These are phyloP conservation scores for Hipposideros armiger DNA, from an alignment of 2,113 vertebrate species.

Conservation along the genomic window DNA sequence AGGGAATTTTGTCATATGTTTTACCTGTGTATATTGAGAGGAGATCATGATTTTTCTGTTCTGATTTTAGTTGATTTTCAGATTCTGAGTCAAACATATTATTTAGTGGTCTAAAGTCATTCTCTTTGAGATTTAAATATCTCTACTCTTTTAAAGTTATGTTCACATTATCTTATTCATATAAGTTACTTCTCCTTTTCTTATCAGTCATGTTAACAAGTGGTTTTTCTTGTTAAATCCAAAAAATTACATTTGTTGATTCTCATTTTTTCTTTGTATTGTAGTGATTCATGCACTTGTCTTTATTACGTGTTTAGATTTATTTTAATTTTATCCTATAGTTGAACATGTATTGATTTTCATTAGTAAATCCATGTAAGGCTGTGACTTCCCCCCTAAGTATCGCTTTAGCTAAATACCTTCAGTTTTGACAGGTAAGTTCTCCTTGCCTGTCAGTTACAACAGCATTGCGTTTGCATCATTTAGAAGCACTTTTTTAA, in stretches of 20 bases:
- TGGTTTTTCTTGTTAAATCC: background rate
- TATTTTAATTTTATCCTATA: background rate
- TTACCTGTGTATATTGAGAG: fast-evolving
- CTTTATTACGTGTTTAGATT: background rate
- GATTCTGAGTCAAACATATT: background rate
- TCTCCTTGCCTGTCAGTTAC: background rate
- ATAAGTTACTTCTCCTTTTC: background rate
- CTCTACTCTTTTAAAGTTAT: background rate
- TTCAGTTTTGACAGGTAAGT: fast-evolving
- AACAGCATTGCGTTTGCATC: fast-evolving
- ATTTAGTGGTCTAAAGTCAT: background rate
- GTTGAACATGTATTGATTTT: background rate
- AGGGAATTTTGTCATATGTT: fast-evolving
- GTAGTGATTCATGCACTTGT: background rate
- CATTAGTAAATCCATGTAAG: background rate
- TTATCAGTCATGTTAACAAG: background rate
- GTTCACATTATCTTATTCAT: background rate
- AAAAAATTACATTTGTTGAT: background rate
- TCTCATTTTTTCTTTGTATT: background rate
- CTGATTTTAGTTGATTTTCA: background rate
- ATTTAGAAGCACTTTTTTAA: background rate
- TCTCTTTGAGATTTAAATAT: background rate
- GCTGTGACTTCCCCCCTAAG: fast-evolving
- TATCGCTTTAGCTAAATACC: fast-evolving
- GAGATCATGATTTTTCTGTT: background rate